phyloP scores from a whole-genome alignment of 2,113 vertebrate species.

The Coregonus clupeaformis region DNA sequence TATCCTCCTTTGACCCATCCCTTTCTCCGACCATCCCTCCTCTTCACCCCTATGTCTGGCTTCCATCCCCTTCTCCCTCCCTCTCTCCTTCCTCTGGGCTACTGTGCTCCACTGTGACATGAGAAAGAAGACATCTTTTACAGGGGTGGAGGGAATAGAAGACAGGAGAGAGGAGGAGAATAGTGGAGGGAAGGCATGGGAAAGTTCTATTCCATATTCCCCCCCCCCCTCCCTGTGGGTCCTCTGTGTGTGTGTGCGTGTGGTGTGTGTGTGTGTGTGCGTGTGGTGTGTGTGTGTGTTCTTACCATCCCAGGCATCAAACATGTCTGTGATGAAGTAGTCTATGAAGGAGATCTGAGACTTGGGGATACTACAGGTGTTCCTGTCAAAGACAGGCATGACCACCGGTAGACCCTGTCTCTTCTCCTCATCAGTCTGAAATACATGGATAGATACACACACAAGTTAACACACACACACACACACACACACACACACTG shows the following conservation, averaged over 20 bases:
- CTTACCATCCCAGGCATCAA: conserved; percentile 96
- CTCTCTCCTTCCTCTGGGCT: background rate
- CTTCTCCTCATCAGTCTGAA: conserved; percentile 95
- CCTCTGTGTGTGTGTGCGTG: background rate
- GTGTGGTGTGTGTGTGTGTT: background rate
- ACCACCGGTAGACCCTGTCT: conserved; percentile 91
- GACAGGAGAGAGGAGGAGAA: background rate
- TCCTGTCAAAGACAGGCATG: conserved; percentile 96
- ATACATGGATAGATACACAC: conserved; percentile 40
- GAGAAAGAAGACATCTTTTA: background rate
- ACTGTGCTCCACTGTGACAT: background rate
- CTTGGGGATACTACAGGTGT: conserved; percentile 94
- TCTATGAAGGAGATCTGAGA: conserved; percentile 98
- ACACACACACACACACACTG: conserved; percentile 4
- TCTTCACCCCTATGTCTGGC: background rate
- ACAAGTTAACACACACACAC: conserved; percentile 1
- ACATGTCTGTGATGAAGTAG: conserved; percentile 98
- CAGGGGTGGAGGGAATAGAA: background rate
- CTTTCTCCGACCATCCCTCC: background rate
- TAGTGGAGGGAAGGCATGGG: conserved; percentile 11
- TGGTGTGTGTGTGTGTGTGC: background rate
- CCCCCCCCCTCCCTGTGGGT: background rate
- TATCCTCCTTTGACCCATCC: background rate
- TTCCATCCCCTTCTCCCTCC: background rate
- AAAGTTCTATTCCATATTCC: background rate